Evolutionary conservation across 1,140 invertebrate species (phyloP), one percentile per base, ranked within the genome.

Genomic region (Temnothorax longispinosus): DNA sequence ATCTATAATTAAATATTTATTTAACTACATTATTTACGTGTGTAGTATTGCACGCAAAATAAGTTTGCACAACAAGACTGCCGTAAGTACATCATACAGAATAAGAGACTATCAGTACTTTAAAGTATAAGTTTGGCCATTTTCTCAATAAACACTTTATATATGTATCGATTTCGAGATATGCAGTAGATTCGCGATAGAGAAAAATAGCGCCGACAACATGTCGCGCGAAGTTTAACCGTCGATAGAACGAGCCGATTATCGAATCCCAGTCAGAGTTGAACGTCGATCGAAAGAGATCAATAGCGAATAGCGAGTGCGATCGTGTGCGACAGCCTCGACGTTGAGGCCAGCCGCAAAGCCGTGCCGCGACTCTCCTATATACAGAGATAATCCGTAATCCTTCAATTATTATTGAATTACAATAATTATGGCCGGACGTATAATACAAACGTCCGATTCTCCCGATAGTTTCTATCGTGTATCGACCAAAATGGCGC

Each of bases 391-490:
- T 92, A 91, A 92, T 93, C 87, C 88, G 62, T 94, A 94, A 93
- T 93, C 92, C 92, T 91, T 90, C 90, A 92, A 93, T 93, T 92
- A 93, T 92, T 93, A 93, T 92, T 81, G 91, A 93, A 94, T 93
- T 93, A 93, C 91, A 90, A 90, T 89, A 93, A 92, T 85, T 91
- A 87, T 64, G 86, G 52, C 38, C 35, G 62, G 41, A 60, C n/a
- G 56, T 38, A 27, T 38, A 84, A 50, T 60, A 60, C 18, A 32
- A 54, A 56, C 35, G 41, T 38, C 52, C 13, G 32, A 75, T 60
- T 82, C 10, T 47, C 67, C 35, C 41, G 41, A 65, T 78, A 7
- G 0, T 77, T 10, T 47, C 35, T 44, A 18, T 60, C 50, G 44
- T n/a, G 8, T n/a, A 44, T n/a, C 6, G 50, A 27, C 11, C 11